These are phyloP conservation scores for Nymphicus hollandicus DNA, from an alignment of 2,113 vertebrate genomes.

Conservation along the genomic window DNA sequence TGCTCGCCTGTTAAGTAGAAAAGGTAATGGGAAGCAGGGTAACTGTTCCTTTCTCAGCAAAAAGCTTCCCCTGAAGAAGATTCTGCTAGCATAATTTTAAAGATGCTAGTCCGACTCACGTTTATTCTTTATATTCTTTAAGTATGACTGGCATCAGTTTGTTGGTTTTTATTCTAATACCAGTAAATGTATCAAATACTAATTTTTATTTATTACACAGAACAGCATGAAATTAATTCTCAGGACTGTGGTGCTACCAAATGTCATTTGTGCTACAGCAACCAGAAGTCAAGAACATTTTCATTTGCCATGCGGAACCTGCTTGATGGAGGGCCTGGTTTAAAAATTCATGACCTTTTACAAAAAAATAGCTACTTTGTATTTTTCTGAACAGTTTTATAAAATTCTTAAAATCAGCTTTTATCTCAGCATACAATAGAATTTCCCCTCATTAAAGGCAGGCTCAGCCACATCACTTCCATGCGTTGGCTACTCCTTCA, in stretches of 20 bases:
- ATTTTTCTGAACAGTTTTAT: conserved; percentile 20
- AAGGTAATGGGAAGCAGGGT: neutral
- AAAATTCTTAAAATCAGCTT: conserved; percentile 46
- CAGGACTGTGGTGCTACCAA: neutral
- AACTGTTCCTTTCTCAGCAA: neutral
- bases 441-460: neutral
- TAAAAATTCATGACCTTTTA: conserved; percentile 18
- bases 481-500: rapidly evolving
- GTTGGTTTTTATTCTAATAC: neutral
- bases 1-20: neutral
- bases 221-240: neutral
- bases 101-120: neutral
- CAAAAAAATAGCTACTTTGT: neutral
- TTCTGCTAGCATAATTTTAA: neutral
- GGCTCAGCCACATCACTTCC: neutral
- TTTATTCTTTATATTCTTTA: neutral
- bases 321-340: neutral
- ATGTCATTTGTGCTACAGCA: neutral
- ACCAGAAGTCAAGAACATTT: neutral
- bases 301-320: neutral
- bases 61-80: neutral
- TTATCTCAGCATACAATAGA: neutral
- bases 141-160: neutral
- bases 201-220: neutral
- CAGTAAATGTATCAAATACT: neutral